These are phyloP conservation scores for Tyrophagus putrescentiae DNA, from an alignment of 1,140 invertebrate genomes.

Conservation along the genomic window DNA sequence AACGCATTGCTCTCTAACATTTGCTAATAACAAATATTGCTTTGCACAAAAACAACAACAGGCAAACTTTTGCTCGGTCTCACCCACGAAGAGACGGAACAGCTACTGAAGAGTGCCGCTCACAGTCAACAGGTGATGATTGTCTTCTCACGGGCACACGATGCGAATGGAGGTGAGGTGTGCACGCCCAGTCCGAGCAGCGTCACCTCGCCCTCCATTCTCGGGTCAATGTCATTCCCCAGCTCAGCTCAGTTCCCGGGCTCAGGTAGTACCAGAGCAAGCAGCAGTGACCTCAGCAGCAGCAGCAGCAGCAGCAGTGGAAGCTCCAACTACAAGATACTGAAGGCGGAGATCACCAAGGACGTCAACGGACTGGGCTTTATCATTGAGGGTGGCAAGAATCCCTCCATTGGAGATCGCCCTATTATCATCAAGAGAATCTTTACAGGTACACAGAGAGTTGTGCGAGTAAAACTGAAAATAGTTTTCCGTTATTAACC, in stretches of 20 bases:
- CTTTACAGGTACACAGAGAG: conserved; percentile 26
- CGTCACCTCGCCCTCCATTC: not conserved
- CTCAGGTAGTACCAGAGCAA: not conserved
- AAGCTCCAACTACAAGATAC: conserved; percentile 14
- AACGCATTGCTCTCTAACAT: no score
- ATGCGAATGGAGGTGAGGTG: not conserved
- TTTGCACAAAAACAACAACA: not conserved
- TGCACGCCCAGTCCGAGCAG: not conserved
- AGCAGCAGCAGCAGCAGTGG: not conserved
- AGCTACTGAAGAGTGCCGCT: conserved; percentile 58
- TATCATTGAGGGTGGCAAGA: conserved; percentile 75
- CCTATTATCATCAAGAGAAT: conserved; percentile 37
- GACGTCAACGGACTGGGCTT: conserved; percentile 78
- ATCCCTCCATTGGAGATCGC: conserved; percentile 67
- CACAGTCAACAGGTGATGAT: conserved; percentile 46
- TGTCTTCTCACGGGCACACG: conserved; percentile 41
- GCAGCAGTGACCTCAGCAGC: not conserved
- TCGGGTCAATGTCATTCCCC: not conserved
- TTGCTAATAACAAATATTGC: no score
- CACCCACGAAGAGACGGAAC: conserved; percentile 64
- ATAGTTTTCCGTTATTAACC: not conserved
- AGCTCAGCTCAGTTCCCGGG: not conserved
- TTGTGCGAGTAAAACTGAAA: no score
- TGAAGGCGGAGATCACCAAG: conserved; percentile 51
- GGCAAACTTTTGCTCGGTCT: conserved; percentile 54